phyloP scores from a whole-genome alignment of 1,140 invertebrate genomes.

The Drosophila nasuta region DNA sequence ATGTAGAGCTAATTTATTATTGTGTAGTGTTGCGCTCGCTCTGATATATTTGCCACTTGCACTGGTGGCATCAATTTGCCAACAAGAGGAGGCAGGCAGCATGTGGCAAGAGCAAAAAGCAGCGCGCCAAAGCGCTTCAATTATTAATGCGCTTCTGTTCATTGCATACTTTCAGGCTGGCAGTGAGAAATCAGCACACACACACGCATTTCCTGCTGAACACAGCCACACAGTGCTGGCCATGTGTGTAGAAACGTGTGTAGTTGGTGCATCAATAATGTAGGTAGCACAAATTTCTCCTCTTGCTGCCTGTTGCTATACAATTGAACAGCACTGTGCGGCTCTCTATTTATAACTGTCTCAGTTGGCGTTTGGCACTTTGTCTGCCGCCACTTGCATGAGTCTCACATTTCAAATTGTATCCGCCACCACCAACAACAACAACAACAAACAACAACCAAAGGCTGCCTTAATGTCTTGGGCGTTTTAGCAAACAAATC shows the following conservation, averaged over 20 bases:
- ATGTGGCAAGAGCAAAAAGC: slow-evolving; percentile 5
- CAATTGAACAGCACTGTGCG: slow-evolving; percentile 23
- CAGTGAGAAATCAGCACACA: slow-evolving; percentile 66
- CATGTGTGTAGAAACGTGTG: slow-evolving; percentile 13
- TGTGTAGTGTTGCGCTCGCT: slow-evolving; percentile 1
- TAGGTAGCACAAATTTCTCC: background rate
- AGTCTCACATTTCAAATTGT: slow-evolving; percentile 77
- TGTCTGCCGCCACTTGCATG: slow-evolving; percentile 65
- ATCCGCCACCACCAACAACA: background rate
- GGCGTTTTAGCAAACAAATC: slow-evolving; percentile 81
- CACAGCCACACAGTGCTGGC: slow-evolving; percentile 19
- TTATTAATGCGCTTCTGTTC: slow-evolving; percentile 80
- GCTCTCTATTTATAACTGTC: slow-evolving; percentile 72
- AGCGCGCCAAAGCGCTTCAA: slow-evolving; percentile 61
- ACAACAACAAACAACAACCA: no score
- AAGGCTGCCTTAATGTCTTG: slow-evolving; percentile 55
- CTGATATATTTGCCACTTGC: slow-evolving; percentile 63
- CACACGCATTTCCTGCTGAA: slow-evolving; percentile 22
- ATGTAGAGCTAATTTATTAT: slow-evolving; percentile 54
- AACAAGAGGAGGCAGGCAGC: slow-evolving; percentile 10
- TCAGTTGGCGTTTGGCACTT: slow-evolving; percentile 42
- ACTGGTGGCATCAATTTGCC: slow-evolving; percentile 55
- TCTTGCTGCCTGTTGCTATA: background rate
- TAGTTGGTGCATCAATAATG: background rate
- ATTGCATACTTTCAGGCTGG: slow-evolving; percentile 78